Percentiles rank a stretch among this genome's conserved stretches.
Evolutionary conservation across 1,140 invertebrate genomes (phyloP).

Genomic region (Calliopsis andreniformis): DNA sequence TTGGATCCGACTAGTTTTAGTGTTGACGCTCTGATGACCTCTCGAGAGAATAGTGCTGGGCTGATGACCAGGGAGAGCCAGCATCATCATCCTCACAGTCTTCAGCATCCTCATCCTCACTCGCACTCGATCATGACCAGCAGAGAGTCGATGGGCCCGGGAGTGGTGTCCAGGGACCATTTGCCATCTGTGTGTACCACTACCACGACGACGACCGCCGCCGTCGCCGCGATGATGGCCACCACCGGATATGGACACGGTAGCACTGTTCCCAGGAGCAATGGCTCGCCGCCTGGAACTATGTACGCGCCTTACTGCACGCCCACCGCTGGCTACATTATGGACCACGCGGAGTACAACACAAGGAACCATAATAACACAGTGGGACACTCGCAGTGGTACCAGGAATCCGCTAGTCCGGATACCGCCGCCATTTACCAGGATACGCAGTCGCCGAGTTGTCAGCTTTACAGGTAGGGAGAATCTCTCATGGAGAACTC

Average conservation of each 20-base stretch:
- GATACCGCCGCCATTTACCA: conserved; percentile 78
- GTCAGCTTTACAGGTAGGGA: conserved; percentile 78
- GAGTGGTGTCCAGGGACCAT: conserved; percentile 76
- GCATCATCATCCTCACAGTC: conserved; percentile 81
- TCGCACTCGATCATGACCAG: conserved; percentile 81
- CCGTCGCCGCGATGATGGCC: conserved; percentile 78
- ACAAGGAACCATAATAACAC: conserved; percentile 71
- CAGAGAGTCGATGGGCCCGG: conserved; percentile 71
- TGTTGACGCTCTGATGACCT: conserved; percentile 82
- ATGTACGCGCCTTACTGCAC: conserved; percentile 82
- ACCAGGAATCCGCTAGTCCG: conserved; percentile 78
- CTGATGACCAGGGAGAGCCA: conserved; percentile 79
- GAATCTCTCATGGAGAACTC: too few relatives aligned
- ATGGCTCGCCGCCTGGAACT: conserved; percentile 81
- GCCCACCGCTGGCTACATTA: conserved; percentile 80
- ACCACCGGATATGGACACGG: conserved; percentile 83
- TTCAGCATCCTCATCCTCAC: conserved; percentile 80
- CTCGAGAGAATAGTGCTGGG: conserved; percentile 74
- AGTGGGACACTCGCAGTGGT: conserved; percentile 75
- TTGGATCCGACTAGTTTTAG: conserved; percentile 82
- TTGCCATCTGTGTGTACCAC: conserved; percentile 66
- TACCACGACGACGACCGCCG: conserved; percentile 72
- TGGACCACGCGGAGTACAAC: conserved; percentile 80
- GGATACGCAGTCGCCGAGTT: conserved; percentile 78
- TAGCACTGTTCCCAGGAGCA: conserved; percentile 78